These are phyloP conservation scores for Cyprinodon brontotheroides DNA, from an alignment of 2,113 vertebrate genomes.

Conservation along the genomic window DNA sequence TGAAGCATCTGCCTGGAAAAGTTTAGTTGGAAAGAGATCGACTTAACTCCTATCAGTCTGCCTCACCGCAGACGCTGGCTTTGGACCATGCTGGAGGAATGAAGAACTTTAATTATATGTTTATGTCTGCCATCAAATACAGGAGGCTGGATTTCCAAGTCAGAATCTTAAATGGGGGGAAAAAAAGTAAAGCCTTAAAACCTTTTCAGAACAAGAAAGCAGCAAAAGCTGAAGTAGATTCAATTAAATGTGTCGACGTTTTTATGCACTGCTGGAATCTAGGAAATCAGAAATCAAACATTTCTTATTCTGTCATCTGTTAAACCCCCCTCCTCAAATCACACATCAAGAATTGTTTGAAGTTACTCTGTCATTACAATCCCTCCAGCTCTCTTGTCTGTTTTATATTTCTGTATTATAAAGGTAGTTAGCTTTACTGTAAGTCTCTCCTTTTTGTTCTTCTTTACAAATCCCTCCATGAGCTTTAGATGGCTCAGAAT, in stretches of 20 bases:
- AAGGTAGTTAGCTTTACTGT: too few species aligned
- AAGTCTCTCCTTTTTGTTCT: too few species aligned
- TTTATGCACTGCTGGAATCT: not conserved
- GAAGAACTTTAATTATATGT: slow-evolving; percentile 55
- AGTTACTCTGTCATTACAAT: not conserved
- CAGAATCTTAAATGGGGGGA: slow-evolving; percentile 3
- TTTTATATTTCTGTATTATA: too few species aligned
- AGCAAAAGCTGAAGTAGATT: not conserved
- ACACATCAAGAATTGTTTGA: too few species aligned
- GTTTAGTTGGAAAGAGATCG: slow-evolving; percentile 1
- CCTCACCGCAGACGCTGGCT: slow-evolving; percentile 25
- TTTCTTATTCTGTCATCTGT: slow-evolving; percentile 2
- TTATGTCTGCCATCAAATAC: slow-evolving; percentile 29
- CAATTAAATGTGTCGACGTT: not conserved
- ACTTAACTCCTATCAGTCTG: not conserved
- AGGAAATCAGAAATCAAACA: not conserved
- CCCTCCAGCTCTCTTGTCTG: not conserved
- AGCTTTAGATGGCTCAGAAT: too few species aligned
- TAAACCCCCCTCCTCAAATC: too few species aligned
- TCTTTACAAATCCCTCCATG: too few species aligned
- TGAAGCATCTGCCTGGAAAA: slow-evolving; percentile 21
- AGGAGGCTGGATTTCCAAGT: slow-evolving; percentile 22
- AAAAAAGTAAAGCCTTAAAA: not conserved
- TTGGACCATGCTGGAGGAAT: slow-evolving; percentile 32
- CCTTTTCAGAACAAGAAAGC: not conserved